These are phyloP conservation scores for Atta cephalotes DNA, from an alignment of 1,140 invertebrate genomes.

Conservation along the genomic window DNA sequence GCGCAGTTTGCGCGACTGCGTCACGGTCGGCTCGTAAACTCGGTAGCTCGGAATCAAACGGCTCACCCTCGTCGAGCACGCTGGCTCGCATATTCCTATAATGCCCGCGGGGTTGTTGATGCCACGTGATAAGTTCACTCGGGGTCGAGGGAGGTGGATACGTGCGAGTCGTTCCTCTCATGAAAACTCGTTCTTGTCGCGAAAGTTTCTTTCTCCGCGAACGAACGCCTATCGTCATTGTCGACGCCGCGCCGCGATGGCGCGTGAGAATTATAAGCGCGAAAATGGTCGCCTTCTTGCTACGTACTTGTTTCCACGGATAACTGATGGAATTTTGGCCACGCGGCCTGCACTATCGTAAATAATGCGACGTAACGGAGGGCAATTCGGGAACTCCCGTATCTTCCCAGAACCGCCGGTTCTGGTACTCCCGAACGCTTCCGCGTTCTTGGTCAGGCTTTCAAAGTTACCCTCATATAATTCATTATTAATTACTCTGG, in stretches of 20 bases:
- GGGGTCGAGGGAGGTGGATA: slow-evolving; percentile 17
- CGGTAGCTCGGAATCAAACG: slow-evolving; percentile 70
- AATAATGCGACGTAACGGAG: slow-evolving; percentile 36
- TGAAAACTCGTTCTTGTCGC: not conserved
- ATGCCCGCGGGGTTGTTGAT: slow-evolving; percentile 35
- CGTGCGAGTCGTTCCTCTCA: slow-evolving; percentile 33
- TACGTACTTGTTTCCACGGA: not conserved
- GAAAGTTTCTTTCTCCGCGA: not conserved
- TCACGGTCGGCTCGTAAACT: slow-evolving; percentile 77
- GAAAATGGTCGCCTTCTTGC: not conserved
- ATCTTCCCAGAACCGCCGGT: not conserved
- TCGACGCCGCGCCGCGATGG: slow-evolving; percentile 2
- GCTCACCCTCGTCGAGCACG: slow-evolving; percentile 43
- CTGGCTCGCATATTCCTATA: slow-evolving; percentile 39
- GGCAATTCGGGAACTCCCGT: slow-evolving; percentile 25
- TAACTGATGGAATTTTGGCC: slow-evolving; percentile 52
- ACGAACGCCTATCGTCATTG: not conserved
- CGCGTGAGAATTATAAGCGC: not conserved
- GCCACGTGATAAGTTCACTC: slow-evolving; percentile 41
- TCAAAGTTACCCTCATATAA: slow-evolving; percentile 19
- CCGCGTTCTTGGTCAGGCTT: not conserved
- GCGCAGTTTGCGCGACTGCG: slow-evolving; percentile 71
- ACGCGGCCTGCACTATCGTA: slow-evolving; percentile 41
- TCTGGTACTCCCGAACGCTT: not conserved
- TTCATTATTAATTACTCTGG: slow-evolving; percentile 42